Conservation (phyloP, 2,113 vertebrate genomes). For the Romanogobio albipinnatus region DNA sequence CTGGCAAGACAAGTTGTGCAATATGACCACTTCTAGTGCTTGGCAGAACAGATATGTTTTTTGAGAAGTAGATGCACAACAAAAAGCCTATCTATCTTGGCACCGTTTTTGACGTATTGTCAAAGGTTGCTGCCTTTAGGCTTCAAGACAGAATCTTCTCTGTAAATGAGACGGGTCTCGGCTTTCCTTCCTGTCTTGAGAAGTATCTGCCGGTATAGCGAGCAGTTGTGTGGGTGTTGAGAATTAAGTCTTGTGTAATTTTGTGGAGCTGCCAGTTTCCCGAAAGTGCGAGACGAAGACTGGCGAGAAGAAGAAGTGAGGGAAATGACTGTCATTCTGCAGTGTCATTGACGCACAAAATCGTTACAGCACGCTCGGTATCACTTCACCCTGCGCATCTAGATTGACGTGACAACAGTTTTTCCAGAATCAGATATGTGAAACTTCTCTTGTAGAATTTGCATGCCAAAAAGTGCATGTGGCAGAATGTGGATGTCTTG, state of each 20-base stretch:
- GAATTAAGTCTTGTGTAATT: conserved; percentile 19
- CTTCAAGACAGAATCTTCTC: conserved; percentile 1
- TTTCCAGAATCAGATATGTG: not conserved
- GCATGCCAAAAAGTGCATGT: not conserved
- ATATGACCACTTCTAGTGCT: not conserved
- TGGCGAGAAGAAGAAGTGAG: conserved; percentile 16
- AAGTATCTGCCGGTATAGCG: not conserved
- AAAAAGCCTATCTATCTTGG: not conserved
- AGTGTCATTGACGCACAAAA: not conserved
- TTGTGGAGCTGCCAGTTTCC: not conserved
- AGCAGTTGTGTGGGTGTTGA: not conserved
- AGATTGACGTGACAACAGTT: not conserved
- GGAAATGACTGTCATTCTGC: not conserved
- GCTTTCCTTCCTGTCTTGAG: not conserved
- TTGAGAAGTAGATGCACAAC: not conserved
- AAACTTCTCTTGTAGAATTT: not conserved
- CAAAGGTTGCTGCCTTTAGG: not conserved
- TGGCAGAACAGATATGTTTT: not conserved
- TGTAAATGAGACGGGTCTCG: not conserved
- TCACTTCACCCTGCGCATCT: not conserved
- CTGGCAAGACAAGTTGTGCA: not conserved
- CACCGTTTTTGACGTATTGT: not conserved
- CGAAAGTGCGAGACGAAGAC: not conserved
- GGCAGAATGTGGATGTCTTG: not conserved
- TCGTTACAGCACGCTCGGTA: not conserved